A percentile compares a stretch with the other conserved stretches of the same genome.
phyloP scores from a whole-genome alignment of 2,888 invertebrate species.

The Sericinus montela region DNA sequence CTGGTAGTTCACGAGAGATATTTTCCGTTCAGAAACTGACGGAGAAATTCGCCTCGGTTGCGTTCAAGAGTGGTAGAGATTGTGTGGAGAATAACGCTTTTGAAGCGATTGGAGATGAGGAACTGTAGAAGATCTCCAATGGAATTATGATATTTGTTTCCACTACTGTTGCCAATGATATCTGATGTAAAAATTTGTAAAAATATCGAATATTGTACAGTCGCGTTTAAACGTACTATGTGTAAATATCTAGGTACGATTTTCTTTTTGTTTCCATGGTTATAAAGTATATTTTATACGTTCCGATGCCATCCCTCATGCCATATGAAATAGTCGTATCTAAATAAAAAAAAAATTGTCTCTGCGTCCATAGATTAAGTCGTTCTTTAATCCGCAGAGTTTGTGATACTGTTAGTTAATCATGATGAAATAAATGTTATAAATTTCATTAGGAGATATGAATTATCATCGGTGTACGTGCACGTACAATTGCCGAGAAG shows the following conservation, averaged over 20 bases:
- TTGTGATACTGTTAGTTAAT: too few species aligned
- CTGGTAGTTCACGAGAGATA: constrained; percentile 79
- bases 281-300: neutral
- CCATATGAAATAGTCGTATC: constrained; percentile 9
- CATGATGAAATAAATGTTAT: too few species aligned
- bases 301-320: constrained; percentile 10
- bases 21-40: constrained; percentile 88
- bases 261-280: neutral
- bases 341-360: constrained; percentile 12
- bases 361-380: constrained; percentile 28
- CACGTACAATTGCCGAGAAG: too few species aligned
- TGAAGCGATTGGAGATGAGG: constrained; percentile 97
- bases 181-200: constrained; percentile 3
- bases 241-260: constrained; percentile 4
- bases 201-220: constrained; percentile 6
- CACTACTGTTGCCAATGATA: constrained; percentile 4
- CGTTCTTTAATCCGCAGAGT: too few species aligned
- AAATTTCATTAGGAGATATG: too few species aligned
- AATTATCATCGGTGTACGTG: too few species aligned
- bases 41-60: constrained; percentile 85
- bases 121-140: constrained; percentile 75
- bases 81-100: constrained; percentile 95
- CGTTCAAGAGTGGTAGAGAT: constrained; percentile 84
- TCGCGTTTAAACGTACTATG: neutral
- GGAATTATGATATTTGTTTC: neutral